phyloP scores from a whole-genome alignment of 2,797 vertebrate species.

The Garrulus glandarius region DNA sequence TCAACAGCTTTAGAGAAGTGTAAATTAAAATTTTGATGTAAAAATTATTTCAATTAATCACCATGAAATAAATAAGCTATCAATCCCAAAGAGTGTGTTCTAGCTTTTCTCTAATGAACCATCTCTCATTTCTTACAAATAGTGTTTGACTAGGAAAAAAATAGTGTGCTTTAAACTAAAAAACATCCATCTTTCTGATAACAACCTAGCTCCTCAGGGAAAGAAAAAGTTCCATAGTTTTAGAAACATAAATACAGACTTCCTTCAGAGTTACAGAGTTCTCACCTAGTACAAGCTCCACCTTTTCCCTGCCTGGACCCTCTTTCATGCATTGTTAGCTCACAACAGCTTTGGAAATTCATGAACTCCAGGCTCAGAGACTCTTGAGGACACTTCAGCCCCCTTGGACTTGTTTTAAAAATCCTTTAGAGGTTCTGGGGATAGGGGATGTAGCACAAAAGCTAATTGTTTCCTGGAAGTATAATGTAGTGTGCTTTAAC shows the following conservation, averaged over 20 bases:
- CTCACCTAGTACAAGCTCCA: not conserved
- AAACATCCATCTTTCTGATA: not conserved
- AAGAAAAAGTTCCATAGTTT: not conserved
- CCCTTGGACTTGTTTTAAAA: not conserved
- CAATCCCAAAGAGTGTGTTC: not conserved
- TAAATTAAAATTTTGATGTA: not conserved
- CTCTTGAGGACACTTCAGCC: not conserved
- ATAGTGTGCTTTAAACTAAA: not conserved
- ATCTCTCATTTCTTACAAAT: not conserved
- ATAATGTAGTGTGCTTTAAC: accelerated
- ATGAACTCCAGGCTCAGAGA: not conserved
- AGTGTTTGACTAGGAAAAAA: not conserved
- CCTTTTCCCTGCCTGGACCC: not conserved
- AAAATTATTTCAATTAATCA: conserved; percentile 11
- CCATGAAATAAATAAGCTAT: not conserved
- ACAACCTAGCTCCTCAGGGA: not conserved
- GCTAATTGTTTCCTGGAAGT: not conserved
- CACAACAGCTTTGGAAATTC: not conserved
- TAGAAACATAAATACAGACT: not conserved
- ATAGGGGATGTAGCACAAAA: not conserved
- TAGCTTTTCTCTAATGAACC: not conserved
- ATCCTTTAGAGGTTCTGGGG: not conserved
- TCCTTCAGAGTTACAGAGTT: not conserved
- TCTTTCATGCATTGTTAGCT: not conserved
- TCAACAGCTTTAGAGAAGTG: not conserved